Conservation (phyloP, 2,888 invertebrate genomes). For the Deroplatys truncata region DNA sequence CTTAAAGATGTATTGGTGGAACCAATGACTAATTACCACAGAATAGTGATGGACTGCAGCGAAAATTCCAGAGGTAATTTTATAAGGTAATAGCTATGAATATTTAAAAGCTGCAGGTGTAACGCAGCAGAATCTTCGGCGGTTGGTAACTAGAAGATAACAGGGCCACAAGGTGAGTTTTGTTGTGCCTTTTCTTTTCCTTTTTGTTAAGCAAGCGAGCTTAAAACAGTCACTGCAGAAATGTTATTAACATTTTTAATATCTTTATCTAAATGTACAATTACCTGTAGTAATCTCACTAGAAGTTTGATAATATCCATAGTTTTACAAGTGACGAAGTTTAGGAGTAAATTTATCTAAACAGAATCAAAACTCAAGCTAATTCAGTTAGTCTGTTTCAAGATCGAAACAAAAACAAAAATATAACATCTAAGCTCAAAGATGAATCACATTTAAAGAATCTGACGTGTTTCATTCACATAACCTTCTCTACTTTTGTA, state of each 20-base stretch:
- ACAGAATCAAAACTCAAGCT: too few species aligned
- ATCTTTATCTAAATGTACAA: too few species aligned
- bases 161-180: background rate
- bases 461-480: too few species aligned
- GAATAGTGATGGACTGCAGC: background rate
- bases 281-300: too few species aligned
- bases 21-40: background rate
- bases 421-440: too few species aligned
- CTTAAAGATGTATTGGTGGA: background rate
- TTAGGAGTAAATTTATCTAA: too few species aligned
- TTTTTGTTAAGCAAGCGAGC: background rate
- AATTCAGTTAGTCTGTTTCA: too few species aligned
- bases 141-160: background rate
- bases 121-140: background rate
- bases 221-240: background rate
- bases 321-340: too few species aligned
- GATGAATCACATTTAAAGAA: too few species aligned
- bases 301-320: too few species aligned
- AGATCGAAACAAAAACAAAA: too few species aligned
- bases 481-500: too few species aligned
- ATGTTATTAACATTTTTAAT: background rate
- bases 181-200: background rate
- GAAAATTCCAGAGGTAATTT: background rate
- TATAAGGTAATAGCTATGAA: background rate
- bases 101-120: background rate